Conservation (phyloP, 2,797 vertebrate species). For the Hippocampus kuda region DNA sequence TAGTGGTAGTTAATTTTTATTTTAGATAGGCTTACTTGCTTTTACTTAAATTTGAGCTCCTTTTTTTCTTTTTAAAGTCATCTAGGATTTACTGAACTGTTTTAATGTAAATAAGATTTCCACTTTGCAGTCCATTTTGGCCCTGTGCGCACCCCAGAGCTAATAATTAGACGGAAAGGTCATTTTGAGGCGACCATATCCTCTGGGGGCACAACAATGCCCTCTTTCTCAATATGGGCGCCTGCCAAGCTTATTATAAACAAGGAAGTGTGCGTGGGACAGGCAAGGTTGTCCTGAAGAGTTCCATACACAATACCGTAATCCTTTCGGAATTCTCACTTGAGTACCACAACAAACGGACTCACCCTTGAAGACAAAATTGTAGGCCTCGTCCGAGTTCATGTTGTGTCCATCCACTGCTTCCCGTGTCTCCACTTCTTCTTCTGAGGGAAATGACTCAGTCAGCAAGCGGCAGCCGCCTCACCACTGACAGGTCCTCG, state of each 20-base stretch:
- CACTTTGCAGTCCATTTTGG: not conserved
- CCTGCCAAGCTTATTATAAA: conserved; percentile 29
- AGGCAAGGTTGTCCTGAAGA: not conserved
- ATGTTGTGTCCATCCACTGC: conserved; percentile 61
- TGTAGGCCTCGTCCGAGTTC: conserved; percentile 81
- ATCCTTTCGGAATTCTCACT: not conserved
- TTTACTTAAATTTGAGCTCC: too few species aligned
- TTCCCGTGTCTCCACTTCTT: conserved; percentile 25
- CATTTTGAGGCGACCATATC: not conserved
- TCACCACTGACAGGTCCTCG: conserved; percentile 5
- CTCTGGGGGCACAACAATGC: not conserved
- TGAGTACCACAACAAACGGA: conserved; percentile 5
- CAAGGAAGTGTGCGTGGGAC: conserved; percentile 26
- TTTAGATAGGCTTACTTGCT: too few species aligned
- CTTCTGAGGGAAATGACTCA: not conserved
- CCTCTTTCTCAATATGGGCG: not conserved
- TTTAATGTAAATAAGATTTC: not conserved
- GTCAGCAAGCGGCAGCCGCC: not conserved
- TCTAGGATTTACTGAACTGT: too few species aligned
- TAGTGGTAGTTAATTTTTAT: too few species aligned
- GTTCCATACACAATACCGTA: not conserved
- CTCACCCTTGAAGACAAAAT: conserved; percentile 96
- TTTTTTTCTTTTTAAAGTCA: too few species aligned
- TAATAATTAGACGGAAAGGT: not conserved
- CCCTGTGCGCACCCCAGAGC: not conserved